These are phyloP conservation scores for Triplophysa rosa DNA, from an alignment of 2,113 vertebrate species.

Conservation along the genomic window DNA sequence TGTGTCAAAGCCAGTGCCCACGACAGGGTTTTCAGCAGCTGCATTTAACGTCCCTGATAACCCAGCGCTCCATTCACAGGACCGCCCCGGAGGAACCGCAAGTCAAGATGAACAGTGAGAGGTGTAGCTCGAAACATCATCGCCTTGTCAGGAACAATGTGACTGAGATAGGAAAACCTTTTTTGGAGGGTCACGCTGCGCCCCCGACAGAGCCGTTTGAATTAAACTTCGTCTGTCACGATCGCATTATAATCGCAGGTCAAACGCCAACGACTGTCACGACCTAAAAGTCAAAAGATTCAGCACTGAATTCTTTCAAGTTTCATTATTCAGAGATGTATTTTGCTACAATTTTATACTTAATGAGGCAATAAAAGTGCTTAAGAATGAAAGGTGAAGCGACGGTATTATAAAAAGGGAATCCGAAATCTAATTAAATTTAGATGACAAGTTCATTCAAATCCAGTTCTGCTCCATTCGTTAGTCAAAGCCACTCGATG, in stretches of 20 bases:
- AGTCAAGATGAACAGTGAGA: conserved; percentile 58
- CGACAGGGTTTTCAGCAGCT: conserved; percentile 46
- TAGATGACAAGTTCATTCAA: not conserved
- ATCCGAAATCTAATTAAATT: not conserved
- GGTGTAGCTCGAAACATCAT: conserved; percentile 67
- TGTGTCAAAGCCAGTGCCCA: conserved; percentile 46
- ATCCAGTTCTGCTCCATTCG: not conserved
- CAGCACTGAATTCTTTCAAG: not conserved
- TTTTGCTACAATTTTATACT: conserved; percentile 30
- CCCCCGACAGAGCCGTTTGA: not conserved
- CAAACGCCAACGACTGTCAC: not conserved
- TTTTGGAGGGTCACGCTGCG: conserved; percentile 52
- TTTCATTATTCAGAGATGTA: not conserved
- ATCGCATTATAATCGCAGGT: not conserved
- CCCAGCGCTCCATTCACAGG: conserved; percentile 60
- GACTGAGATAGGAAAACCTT: conserved; percentile 64
- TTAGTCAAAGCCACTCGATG: not conserved
- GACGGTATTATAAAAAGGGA: conserved; percentile 9
- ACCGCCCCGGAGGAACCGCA: conserved; percentile 51
- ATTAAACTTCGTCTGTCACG: not conserved
- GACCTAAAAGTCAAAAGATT: not conserved
- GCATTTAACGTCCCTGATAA: conserved; percentile 43
- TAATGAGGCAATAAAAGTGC: conserved; percentile 29
- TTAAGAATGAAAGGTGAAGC: conserved; percentile 32
- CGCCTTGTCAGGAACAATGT: conserved; percentile 69